phyloP scores from a whole-genome alignment of 2,888 invertebrate genomes.

The Alsophila aescularia region DNA sequence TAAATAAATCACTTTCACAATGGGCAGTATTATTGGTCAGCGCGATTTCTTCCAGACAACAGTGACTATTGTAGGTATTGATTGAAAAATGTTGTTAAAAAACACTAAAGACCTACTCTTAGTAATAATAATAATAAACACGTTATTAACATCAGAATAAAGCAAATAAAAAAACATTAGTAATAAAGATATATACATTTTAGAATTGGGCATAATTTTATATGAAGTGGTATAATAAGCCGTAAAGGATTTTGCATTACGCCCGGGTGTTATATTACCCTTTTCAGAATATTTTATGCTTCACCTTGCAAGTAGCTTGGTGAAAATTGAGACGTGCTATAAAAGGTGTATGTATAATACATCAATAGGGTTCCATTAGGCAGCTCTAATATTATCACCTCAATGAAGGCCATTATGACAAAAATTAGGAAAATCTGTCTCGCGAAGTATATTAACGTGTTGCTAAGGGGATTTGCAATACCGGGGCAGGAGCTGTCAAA shows the following conservation, averaged over 20 bases:
- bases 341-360: constrained; percentile 16
- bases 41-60: too few species aligned
- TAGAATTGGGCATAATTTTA: neutral
- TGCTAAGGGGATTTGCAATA: constrained; percentile 50
- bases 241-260: constrained; percentile 4
- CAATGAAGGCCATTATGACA: constrained; percentile 56
- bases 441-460: constrained; percentile 65
- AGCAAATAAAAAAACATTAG: neutral
- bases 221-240: constrained; percentile 1
- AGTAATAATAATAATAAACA: too few species aligned
- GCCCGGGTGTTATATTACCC: constrained; percentile 5
- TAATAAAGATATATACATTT: neutral
- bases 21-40: too few species aligned
- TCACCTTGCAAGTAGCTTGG: constrained; percentile 12
- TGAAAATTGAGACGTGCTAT: constrained; percentile 15
- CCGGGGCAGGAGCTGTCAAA: too few species aligned
- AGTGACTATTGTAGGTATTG: too few species aligned
- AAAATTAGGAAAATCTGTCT: constrained; percentile 60
- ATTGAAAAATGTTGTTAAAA: too few species aligned
- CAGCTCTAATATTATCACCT: constrained; percentile 31
- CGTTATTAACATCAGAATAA: too few species aligned
- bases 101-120: too few species aligned
- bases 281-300: constrained; percentile 19
- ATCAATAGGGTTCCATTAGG: constrained; percentile 24
- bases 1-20: too few species aligned